Conservation (phyloP, 2,888 invertebrate species). For the Yponomeuta evonymella region DNA sequence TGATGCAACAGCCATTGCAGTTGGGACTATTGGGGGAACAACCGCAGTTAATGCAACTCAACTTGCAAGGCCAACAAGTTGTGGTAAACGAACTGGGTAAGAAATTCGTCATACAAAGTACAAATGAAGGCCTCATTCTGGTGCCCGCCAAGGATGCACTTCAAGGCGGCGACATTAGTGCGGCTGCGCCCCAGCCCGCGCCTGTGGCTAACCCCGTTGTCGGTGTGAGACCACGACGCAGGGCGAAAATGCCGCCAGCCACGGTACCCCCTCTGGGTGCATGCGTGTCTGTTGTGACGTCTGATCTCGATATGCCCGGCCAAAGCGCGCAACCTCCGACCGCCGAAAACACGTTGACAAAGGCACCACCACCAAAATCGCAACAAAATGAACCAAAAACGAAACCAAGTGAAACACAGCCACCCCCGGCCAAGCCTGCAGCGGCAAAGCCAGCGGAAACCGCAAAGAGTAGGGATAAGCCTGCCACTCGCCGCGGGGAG, state of each 20-base stretch:
- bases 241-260: neutral
- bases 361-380: neutral
- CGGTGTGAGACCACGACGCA: neutral
- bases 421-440: neutral
- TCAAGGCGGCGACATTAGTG: neutral
- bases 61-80: neutral
- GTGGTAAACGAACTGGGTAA: neutral
- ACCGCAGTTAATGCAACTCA: neutral
- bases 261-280: neutral
- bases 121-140: neutral
- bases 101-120: neutral
- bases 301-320: neutral
- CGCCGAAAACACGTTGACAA: neutral
- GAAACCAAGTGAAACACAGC: neutral
- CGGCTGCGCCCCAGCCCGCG: neutral
- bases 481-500: neutral
- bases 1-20: neutral
- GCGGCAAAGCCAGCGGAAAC: neutral
- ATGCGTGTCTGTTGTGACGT: neutral
- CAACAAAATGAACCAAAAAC: neutral
- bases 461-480: neutral
- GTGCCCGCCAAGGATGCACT: neutral
- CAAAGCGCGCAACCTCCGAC: neutral
- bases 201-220: neutral
- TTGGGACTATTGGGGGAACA: neutral